Conservation (phyloP, 2,888 invertebrate species). For the Athalia rosae region DNA sequence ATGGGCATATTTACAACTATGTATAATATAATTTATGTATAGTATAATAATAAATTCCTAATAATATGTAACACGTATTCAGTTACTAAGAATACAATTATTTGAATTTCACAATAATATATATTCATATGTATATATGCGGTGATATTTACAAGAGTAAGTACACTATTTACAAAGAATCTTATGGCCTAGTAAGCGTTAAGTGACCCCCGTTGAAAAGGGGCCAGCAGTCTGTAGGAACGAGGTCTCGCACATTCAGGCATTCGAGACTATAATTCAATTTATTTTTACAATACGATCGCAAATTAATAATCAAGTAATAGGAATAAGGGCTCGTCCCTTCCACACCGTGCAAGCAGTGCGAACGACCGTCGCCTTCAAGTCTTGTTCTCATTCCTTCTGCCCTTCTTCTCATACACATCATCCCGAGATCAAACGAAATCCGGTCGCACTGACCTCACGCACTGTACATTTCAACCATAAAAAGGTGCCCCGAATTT, state of each 20-base stretch:
- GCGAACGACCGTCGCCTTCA: not conserved
- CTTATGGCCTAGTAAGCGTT: slow-evolving; percentile 72
- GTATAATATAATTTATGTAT: slow-evolving; percentile 48
- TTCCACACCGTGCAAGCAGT: slow-evolving; percentile 24
- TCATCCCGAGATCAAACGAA: not conserved
- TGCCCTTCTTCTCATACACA: not conserved
- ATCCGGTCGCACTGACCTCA: slow-evolving; percentile 40
- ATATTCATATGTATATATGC: slow-evolving; percentile 3
- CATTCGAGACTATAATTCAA: slow-evolving; percentile 45
- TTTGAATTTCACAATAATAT: slow-evolving; percentile 34
- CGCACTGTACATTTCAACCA: slow-evolving; percentile 32
- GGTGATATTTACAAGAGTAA: slow-evolving; percentile 66
- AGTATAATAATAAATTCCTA: slow-evolving; percentile 56
- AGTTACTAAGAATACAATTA: slow-evolving; percentile 46
- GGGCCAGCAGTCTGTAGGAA: slow-evolving; percentile 65
- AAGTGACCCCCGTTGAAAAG: slow-evolving; percentile 62
- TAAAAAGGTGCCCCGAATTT: slow-evolving; percentile 25
- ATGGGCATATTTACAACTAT: slow-evolving; percentile 63
- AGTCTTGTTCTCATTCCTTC: not conserved
- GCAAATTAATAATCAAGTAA: slow-evolving; percentile 37
- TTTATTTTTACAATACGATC: slow-evolving; percentile 36
- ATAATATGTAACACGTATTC: slow-evolving; percentile 51
- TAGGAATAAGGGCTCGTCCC: slow-evolving; percentile 31
- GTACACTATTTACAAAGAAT: slow-evolving; percentile 71
- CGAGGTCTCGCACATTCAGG: slow-evolving; percentile 60